Evolutionary conservation across 2,888 invertebrate species (phyloP).

Genomic region (Sipha maydis): DNA sequence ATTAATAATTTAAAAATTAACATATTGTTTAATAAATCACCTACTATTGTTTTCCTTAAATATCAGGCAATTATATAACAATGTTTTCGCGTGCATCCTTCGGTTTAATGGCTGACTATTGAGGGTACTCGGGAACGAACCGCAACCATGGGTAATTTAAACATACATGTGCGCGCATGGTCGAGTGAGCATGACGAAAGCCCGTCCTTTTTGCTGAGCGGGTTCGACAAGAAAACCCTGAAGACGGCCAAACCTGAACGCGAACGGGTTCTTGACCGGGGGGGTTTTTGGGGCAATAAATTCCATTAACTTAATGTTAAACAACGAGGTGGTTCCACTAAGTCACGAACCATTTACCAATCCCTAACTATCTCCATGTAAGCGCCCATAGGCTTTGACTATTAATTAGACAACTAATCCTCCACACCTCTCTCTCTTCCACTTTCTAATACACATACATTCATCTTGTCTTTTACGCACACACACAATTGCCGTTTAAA

Average conservation of each 20-base stretch:
- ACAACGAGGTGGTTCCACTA: neutral
- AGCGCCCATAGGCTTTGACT: neutral
- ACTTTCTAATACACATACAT: no score
- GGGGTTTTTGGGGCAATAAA: neutral
- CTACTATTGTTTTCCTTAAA: neutral
- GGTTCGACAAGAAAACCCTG: constrained; percentile 43
- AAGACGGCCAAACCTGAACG: constrained; percentile 16
- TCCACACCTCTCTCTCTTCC: neutral
- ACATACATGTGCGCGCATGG: neutral
- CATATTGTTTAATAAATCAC: no score
- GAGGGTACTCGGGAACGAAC: neutral
- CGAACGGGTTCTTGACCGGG: neutral
- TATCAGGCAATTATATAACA: no score
- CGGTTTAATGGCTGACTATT: no score
- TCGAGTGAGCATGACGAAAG: constrained; percentile 16
- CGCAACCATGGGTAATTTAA: neutral
- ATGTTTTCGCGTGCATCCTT: neutral
- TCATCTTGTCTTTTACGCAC: no score
- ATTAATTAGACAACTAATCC: neutral
- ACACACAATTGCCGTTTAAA: no score
- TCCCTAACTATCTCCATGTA: neutral
- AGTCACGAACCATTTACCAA: neutral
- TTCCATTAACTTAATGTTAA: neutral
- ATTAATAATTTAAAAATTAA: neutral
- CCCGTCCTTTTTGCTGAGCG: constrained; percentile 25